Conservation (phyloP, 2,113 vertebrate species). For the Periophthalmodon schlosseri region DNA sequence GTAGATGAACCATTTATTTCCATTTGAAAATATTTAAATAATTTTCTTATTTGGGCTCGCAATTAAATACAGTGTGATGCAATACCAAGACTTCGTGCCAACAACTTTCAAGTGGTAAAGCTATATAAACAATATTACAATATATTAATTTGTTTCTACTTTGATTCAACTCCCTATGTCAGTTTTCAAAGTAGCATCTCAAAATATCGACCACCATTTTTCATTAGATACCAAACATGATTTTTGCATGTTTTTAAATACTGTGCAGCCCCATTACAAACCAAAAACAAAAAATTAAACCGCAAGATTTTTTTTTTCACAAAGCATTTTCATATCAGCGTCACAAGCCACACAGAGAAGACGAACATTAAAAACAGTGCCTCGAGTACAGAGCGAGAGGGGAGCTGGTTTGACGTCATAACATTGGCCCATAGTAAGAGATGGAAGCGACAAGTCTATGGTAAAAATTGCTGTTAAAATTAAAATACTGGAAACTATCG, state of each 20-base stretch:
- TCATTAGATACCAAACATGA: neutral
- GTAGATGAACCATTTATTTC: neutral
- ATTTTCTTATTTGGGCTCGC: neutral
- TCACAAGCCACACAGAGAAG: constrained; percentile 55
- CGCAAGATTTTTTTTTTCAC: constrained; percentile 31
- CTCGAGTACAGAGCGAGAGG: constrained; percentile 44
- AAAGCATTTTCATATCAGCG: constrained; percentile 58
- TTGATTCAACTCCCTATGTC: neutral
- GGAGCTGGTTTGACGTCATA: constrained; percentile 31
- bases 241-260: neutral
- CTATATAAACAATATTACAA: neutral
- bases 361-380: constrained; percentile 55
- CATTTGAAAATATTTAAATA: neutral
- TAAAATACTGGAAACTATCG: neutral
- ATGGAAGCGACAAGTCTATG: neutral
- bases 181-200: neutral
- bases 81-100: neutral
- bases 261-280: neutral
- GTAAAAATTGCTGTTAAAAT: neutral
- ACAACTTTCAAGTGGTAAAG: neutral
- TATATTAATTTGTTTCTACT: neutral
- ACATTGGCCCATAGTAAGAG: neutral
- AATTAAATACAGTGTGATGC: neutral
- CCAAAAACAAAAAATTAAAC: neutral
- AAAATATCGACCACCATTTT: constrained; percentile 20